Evolutionary conservation across 2,888 invertebrate species (phyloP), one percentile per base, ranked within the genome.

Genomic region (Hirudinaria manillensis): DNA sequence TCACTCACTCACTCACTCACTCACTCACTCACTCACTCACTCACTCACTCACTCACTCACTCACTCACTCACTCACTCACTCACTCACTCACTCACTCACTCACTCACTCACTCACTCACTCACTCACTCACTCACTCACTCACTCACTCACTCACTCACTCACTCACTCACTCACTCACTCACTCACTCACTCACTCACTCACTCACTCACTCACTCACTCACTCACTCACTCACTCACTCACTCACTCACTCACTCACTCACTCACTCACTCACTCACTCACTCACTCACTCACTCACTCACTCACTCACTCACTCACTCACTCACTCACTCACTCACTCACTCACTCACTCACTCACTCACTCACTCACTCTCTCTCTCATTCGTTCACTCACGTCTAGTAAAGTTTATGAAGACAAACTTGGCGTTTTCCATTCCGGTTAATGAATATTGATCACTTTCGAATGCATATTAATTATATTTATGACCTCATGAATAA

Each of bases 151-250:
- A 61, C 61, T 24, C 61, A 61, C 61, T 61, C 61, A 61, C 61
- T 24, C 61, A 61, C 27, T n/a, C 61, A 61, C 61, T n/a, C 27
- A 61, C 27, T 24, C n/a, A 61, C 27, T 24, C 61, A 61, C 61
- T 61, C 27, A 45, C 55, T 38, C 51, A 71, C 51, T 38, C 71
- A 53, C 53, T 36, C 45, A 70, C 65, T 73, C 65, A 73, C 73
- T 73, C 73, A 73, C 73, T 73, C 73, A 73, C 73, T 73, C 73
- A 73, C 73, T 73, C 73, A 73, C 72, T 72, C 72, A 72, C 53
- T 72, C 72, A 72, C 72, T 72, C 72, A 72, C 72, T 72, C 72
- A 72, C 72, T 72, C 72, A 72, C 72, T 72, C 72, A 72, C 72
- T 72, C 72, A 72, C 72, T 72, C 72, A 72, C 72, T 72, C 72